Conservation (phyloP, 30 jellyfish, hydroid and myxozoan genomes). For the Hydra vulgaris region DNA sequence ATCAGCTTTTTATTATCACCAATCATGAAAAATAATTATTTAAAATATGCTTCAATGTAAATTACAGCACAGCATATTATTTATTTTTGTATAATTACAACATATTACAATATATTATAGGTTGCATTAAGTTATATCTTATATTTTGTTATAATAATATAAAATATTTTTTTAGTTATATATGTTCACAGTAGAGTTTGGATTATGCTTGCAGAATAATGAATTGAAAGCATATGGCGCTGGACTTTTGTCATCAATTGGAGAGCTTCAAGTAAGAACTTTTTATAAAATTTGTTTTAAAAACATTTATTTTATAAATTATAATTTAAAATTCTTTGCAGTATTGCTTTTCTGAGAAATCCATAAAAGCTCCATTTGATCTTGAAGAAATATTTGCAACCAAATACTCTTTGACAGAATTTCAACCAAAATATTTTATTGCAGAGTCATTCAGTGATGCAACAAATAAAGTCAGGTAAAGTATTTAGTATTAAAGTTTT, state of each 20-base stretch:
- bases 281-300: no score
- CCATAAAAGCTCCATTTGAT: conserved; percentile 61
- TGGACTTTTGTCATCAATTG: background rate
- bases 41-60: no score
- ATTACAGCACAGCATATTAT: no score
- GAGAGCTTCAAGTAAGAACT: background rate
- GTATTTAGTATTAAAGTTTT: no score
- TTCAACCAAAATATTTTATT: conserved; percentile 73
- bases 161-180: background rate
- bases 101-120: no score
- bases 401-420: conserved; percentile 60
- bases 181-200: background rate
- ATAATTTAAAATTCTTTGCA: no score
- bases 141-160: background rate
- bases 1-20: no score
- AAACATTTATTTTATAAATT: no score
- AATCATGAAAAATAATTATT: no score
- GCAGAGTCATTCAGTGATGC: conserved; percentile 89
- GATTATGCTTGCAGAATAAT: background rate
- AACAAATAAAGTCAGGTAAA: conserved; percentile 63
- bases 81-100: no score
- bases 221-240: background rate
- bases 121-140: no score
- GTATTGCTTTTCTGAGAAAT: no score
- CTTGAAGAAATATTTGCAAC: conserved; percentile 58